Percentiles rank a stretch among this genome's conserved stretches.
Evolutionary conservation across 2,113 vertebrate genomes (phyloP).

Genomic region (Calypte anna): DNA sequence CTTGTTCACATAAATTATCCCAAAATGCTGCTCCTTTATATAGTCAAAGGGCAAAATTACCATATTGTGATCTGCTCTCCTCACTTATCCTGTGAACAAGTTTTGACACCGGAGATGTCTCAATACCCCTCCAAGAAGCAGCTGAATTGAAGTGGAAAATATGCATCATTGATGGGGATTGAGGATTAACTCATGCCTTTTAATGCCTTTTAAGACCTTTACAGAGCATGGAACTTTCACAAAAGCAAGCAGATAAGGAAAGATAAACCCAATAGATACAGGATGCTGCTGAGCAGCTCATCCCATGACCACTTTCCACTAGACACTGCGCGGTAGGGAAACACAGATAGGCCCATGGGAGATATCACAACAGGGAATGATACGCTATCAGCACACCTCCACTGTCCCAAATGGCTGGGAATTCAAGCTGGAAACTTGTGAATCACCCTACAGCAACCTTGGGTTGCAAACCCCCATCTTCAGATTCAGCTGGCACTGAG

Average conservation of each 20-base stretch:
- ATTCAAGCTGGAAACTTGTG: not conserved
- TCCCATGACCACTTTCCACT: not conserved
- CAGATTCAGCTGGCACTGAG: not conserved
- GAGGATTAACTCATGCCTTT: not conserved
- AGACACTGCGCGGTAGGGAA: accelerated
- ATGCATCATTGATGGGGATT: accelerated
- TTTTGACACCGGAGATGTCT: not conserved
- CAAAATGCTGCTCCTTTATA: not conserved
- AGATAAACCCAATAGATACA: not conserved
- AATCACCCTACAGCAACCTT: not conserved
- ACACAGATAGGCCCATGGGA: not conserved
- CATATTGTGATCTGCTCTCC: no score
- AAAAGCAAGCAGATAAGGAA: not conserved
- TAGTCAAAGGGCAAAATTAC: not conserved
- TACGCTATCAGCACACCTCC: not conserved
- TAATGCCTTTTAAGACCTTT: accelerated
- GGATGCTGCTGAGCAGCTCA: not conserved
- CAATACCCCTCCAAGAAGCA: not conserved
- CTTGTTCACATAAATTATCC: not conserved
- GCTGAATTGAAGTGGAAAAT: not conserved
- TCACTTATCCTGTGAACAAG: not conserved
- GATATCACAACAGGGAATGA: not conserved
- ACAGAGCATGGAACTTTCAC: not conserved
- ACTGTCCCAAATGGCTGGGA: not conserved
- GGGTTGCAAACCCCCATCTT: not conserved